Conservation (phyloP, 2,888 invertebrate genomes). For the Griposia aprilina region DNA sequence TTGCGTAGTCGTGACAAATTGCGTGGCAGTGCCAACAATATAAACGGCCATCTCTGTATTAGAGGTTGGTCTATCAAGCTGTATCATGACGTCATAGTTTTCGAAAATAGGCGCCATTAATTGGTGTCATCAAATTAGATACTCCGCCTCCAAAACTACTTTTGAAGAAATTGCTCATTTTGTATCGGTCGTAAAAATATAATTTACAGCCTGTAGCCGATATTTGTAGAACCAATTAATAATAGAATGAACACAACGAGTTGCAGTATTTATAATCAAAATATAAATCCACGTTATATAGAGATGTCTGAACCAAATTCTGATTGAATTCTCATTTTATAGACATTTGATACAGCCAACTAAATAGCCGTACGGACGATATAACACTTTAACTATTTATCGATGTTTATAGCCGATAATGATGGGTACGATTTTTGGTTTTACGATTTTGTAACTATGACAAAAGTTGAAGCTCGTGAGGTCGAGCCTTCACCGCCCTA, state of each 20-base stretch:
- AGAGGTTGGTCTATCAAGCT: conserved; percentile 46
- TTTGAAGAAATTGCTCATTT: conserved; percentile 45
- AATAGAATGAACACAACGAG: conserved; percentile 19
- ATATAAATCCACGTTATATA: conserved; percentile 36
- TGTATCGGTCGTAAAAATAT: conserved; percentile 44
- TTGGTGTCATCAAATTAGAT: conserved; percentile 45
- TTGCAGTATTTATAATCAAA: conserved; percentile 56
- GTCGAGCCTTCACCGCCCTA: conserved; percentile 33
- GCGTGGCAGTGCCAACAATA: conserved; percentile 74
- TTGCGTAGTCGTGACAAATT: conserved; percentile 84
- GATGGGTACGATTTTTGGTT: conserved; percentile 63
- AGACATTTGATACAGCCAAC: conserved; percentile 57
- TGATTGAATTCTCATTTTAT: conserved; percentile 56
- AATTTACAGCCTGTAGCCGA: conserved; percentile 43
- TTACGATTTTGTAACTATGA: conserved; percentile 66
- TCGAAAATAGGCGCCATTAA: conserved; percentile 34
- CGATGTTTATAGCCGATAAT: conserved; percentile 66
- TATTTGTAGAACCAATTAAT: conserved; percentile 48
- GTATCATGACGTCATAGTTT: conserved; percentile 29
- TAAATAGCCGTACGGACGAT: conserved; percentile 44
- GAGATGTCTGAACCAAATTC: conserved; percentile 51
- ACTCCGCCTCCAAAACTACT: conserved; percentile 31
- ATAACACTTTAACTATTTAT: conserved; percentile 62
- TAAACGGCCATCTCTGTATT: conserved; percentile 74
- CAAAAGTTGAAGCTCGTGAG: conserved; percentile 43